Evolutionary conservation across 2,888 invertebrate genomes (phyloP).

Genomic region (Ferrisia virgata): DNA sequence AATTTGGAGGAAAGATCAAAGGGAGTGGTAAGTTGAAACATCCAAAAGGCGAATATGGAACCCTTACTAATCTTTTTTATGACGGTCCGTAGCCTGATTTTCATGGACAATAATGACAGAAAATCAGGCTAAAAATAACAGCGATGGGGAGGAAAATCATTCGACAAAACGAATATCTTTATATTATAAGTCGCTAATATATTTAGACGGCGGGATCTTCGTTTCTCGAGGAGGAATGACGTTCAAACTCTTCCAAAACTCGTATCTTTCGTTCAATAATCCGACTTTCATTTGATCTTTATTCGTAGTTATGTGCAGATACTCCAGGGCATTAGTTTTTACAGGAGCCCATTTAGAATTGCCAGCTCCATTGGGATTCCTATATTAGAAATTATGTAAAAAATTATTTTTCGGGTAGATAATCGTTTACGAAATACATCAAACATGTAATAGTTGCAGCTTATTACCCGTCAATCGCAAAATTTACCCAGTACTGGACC

Average conservation of each 20-base stretch:
- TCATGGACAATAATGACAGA: too few species aligned
- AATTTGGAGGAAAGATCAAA: too few species aligned
- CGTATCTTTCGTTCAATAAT: not conserved
- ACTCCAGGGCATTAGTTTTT: not conserved
- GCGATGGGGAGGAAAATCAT: not conserved
- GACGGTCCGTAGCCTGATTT: too few species aligned
- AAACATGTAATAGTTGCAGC: too few species aligned
- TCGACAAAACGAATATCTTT: not conserved
- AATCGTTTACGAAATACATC: too few species aligned
- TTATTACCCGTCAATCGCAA: slow-evolving; percentile 7
- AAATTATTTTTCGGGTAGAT: not conserved
- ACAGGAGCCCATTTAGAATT: not conserved
- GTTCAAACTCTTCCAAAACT: not conserved
- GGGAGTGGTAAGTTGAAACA: too few species aligned
- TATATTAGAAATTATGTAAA: not conserved
- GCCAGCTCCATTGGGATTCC: not conserved
- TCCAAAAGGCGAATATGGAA: too few species aligned
- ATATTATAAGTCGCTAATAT: not conserved
- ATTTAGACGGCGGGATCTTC: not conserved
- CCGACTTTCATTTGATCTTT: not conserved
- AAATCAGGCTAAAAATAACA: not conserved
- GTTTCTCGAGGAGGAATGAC: not conserved
- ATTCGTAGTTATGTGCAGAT: not conserved
- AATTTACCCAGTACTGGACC: slow-evolving; percentile 42
- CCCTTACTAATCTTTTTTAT: too few species aligned